These are phyloP conservation scores for Julus scanicus DNA, from an alignment of 2,888 invertebrate genomes.

Conservation along the genomic window DNA sequence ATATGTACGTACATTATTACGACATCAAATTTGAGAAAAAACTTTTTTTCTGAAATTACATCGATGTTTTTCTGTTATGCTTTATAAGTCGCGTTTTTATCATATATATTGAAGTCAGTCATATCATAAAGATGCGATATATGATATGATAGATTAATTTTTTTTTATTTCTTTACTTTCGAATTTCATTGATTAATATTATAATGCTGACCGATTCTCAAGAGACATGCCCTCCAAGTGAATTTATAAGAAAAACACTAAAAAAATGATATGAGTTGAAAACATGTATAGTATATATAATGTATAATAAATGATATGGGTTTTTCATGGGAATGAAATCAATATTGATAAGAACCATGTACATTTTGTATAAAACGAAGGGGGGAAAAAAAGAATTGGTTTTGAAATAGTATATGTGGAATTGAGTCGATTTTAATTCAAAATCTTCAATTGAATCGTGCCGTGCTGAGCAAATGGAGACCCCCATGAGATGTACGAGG, in stretches of 20 bases:
- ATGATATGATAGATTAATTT: too few species aligned
- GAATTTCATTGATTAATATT: not conserved
- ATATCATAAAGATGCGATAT: too few species aligned
- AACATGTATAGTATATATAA: not conserved
- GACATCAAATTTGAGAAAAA: too few species aligned
- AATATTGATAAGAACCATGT: not conserved
- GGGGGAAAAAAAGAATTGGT: not conserved
- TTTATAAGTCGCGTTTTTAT: too few species aligned
- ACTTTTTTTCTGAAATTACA: too few species aligned
- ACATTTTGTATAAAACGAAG: not conserved
- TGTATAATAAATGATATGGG: slow-evolving; percentile 19
- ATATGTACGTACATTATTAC: too few species aligned
- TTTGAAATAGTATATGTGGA: not conserved
- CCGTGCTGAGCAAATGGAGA: not conserved
- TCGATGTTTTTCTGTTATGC: too few species aligned
- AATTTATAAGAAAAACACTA: not conserved
- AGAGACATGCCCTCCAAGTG: not conserved
- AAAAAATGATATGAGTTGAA: not conserved
- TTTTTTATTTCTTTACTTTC: not conserved
- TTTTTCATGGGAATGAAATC: not conserved
- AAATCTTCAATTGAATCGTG: not conserved
- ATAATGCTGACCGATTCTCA: not conserved
- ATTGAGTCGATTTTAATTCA: not conserved
- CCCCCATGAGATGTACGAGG: not conserved
- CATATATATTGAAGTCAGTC: too few species aligned